Evolutionary conservation across 1,140 invertebrate species (phyloP).

Genomic region (Leguminivora glycinivorella): DNA sequence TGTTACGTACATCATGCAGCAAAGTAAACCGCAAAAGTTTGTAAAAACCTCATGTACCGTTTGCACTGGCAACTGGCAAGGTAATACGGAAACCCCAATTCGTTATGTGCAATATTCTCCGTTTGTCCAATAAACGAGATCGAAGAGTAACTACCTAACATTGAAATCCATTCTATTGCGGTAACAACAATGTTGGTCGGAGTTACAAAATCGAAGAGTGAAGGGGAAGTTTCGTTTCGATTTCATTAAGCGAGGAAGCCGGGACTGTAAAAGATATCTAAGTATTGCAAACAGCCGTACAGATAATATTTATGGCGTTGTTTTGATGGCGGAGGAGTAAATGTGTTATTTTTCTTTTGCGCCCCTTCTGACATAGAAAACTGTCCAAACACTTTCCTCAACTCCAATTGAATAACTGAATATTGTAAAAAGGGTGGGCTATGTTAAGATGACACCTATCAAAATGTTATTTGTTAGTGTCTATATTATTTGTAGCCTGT

Average conservation of each 20-base stretch:
- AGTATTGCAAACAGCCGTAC: constrained; percentile 38
- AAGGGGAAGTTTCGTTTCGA: constrained; percentile 30
- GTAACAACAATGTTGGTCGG: constrained; percentile 15
- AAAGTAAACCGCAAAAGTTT: neutral
- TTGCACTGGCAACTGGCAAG: neutral
- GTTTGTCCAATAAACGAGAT: neutral
- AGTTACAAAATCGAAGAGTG: constrained; percentile 14
- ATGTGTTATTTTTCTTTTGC: constrained; percentile 40
- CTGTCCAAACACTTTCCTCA: neutral
- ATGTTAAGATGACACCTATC: no score
- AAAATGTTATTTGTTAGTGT: no score
- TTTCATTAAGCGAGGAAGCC: constrained; percentile 35
- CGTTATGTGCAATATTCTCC: constrained; percentile 3
- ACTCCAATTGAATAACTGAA: neutral
- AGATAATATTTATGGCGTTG: constrained; percentile 47
- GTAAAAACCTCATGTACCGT: neutral
- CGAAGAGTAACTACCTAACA: neutral
- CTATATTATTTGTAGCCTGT: no score
- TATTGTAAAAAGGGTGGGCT: neutral
- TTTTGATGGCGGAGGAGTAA: constrained; percentile 36
- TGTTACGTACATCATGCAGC: no score
- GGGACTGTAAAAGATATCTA: constrained; percentile 43
- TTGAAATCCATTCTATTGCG: constrained; percentile 7
- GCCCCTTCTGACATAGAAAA: constrained; percentile 23
- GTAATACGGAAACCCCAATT: neutral